Base-by-base conservation (phyloP, 2,888 invertebrate genomes). In the Drosophila mimica region DNA sequence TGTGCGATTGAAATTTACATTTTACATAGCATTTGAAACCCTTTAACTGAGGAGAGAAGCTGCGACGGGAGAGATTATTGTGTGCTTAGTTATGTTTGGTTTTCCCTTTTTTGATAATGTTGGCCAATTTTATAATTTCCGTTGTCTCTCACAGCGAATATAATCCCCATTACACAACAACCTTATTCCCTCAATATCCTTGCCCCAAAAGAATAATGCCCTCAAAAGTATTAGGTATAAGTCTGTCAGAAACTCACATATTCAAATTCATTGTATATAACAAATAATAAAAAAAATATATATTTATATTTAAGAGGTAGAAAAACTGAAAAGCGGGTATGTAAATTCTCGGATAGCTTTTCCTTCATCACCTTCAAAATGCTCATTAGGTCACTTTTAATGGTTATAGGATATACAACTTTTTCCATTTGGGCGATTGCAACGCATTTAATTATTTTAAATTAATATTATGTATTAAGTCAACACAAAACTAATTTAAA, bases 101-200 rank as follows among this genome's bases (percentile, higher is more conserved):
- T 15, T 15, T 20, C 25, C 2, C 15, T 25, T 8, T 20, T 25
- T 36, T 43, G 53, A 53, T 49, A 59, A 34, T 56, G 48, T 53
- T 36, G 54, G 28, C 57, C 40, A 71, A 64, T 70, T 68, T 54
- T 15, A 57, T 48, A 59, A 31, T 49, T 66, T 63, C 38, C 53
- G 49, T 31, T 34, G 60, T 48, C 52, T 59, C 60, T 31, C 25
- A 11, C 34, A 59, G 51, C n/a, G 13, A 57, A 20, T 6, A 31
- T 31, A 31, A 7, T 13, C 17, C 20, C 11, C 30, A 51, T 20
- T 13, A 20, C 20, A 57, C 20, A 20, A 20, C 20, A 54, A 36
- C 67, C 68, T 56, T 63, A 64, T 64, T 64, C 68, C 38, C 30
- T 66, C 59, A 63, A 61, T 79, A 69, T 76, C 82, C 81, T 82